Conservation (phyloP, 2,888 invertebrate species). For the Criorhina ranunculi region DNA sequence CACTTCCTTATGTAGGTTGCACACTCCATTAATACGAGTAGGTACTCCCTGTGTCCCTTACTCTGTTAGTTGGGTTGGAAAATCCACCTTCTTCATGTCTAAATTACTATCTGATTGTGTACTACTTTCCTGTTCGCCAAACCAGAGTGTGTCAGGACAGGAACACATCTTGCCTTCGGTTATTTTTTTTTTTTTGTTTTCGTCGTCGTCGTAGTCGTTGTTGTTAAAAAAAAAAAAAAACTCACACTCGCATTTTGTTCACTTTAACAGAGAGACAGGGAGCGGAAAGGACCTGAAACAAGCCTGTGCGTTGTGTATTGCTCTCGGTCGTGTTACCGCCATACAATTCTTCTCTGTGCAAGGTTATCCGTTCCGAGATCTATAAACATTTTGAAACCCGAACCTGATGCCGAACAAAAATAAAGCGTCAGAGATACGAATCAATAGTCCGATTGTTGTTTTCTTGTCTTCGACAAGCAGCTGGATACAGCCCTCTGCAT, state of each 20-base stretch:
- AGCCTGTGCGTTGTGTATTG: slow-evolving; percentile 37
- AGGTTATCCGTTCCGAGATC: slow-evolving; percentile 70
- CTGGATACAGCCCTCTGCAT: slow-evolving; percentile 52
- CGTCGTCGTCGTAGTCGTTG: slow-evolving; percentile 2
- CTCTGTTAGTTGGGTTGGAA: slow-evolving; percentile 61
- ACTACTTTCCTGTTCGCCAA: slow-evolving; percentile 60
- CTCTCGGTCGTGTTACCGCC: slow-evolving; percentile 58
- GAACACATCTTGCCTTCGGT: slow-evolving; percentile 41
- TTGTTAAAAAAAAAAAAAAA: slow-evolving; percentile 15
- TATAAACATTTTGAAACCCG: slow-evolving; percentile 69
- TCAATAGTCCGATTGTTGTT: slow-evolving; percentile 68
- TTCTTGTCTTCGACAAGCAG: slow-evolving; percentile 41
- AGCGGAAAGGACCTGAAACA: slow-evolving; percentile 35
- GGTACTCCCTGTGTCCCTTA: slow-evolving; percentile 28
- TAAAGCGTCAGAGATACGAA: slow-evolving; percentile 74
- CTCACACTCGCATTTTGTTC: slow-evolving; percentile 35
- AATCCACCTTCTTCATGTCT: slow-evolving; percentile 69
- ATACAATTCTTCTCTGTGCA: slow-evolving; percentile 19
- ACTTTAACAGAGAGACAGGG: slow-evolving; percentile 3
- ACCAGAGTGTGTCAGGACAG: slow-evolving; percentile 66
- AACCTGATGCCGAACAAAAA: slow-evolving; percentile 72
- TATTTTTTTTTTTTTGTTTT: slow-evolving; percentile 16
- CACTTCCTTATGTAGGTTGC: slow-evolving; percentile 54
- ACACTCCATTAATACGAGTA: slow-evolving; percentile 39
- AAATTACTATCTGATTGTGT: slow-evolving; percentile 72